Evolutionary conservation across 2,888 invertebrate genomes (phyloP).

Genomic region (Allolobophora icterica): DNA sequence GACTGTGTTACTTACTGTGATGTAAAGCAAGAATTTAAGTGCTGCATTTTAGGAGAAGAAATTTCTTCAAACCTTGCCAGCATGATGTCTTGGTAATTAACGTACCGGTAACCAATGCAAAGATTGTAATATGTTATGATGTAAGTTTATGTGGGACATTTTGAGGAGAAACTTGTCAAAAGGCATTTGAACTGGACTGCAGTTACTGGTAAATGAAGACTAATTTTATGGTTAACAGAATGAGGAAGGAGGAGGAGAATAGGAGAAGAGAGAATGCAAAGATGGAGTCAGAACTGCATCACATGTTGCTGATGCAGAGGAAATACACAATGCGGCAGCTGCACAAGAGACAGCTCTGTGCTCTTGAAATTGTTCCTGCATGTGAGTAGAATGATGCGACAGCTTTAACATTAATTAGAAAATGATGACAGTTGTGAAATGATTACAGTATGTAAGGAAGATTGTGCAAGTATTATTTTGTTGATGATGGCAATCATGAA

Average conservation of each 20-base stretch:
- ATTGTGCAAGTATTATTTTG: not conserved
- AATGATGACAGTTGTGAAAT: constrained; percentile 28
- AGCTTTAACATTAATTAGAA: not conserved
- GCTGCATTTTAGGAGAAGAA: not conserved
- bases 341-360: constrained; percentile 58
- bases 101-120: not conserved
- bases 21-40: not conserved
- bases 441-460: constrained; percentile 6
- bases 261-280: constrained; percentile 49
- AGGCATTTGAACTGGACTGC: not conserved
- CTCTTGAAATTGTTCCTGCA: constrained; percentile 62
- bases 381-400: constrained; percentile 50
- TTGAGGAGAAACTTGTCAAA: not conserved
- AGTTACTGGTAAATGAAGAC: not conserved
- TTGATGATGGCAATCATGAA: constrained; percentile 30
- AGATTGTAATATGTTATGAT: not conserved
- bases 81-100: not conserved
- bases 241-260: constrained; percentile 51
- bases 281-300: constrained; percentile 54
- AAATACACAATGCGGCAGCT: constrained; percentile 60
- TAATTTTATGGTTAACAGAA: constrained; percentile 40
- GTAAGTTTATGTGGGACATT: not conserved
- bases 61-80: not conserved
- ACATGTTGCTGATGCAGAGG: constrained; percentile 55
- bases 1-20: not conserved